A percentile compares a stretch with the other conserved stretches of the same genome.
Evolutionary conservation across 2,797 vertebrate genomes (phyloP).

Genomic region (Cyclura pinguis): DNA sequence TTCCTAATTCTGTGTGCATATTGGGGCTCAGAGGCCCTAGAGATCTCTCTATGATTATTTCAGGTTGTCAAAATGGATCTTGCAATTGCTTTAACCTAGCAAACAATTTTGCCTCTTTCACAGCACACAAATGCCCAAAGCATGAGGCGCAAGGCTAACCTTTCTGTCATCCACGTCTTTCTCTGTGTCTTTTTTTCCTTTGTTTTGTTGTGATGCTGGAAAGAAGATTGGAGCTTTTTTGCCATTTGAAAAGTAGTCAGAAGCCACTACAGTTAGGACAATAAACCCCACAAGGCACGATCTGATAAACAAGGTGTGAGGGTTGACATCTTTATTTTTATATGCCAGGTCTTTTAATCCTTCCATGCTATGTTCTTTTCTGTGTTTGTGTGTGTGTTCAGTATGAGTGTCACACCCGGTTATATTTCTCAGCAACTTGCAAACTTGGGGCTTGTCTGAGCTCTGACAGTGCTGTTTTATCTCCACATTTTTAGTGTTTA

Average conservation of each 20-base stretch:
- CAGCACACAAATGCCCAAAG: not conserved
- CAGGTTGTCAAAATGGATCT: conserved; percentile 9
- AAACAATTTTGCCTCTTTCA: not conserved
- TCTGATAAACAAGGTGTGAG: conserved; percentile 26
- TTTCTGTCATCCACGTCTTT: not conserved
- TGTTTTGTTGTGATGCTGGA: not conserved
- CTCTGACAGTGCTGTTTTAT: not conserved
- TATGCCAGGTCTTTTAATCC: conserved; percentile 12
- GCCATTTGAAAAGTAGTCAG: conserved; percentile 7
- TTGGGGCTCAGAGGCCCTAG: not conserved
- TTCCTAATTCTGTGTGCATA: not conserved
- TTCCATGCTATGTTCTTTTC: not conserved
- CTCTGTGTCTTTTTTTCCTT: not conserved
- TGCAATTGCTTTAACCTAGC: not conserved
- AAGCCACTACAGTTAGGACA: not conserved
- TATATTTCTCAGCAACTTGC: conserved; percentile 17
- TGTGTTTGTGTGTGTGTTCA: not conserved
- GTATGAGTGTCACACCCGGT: conserved; percentile 14
- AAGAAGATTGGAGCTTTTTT: not conserved
- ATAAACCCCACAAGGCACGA: conserved; percentile 8
- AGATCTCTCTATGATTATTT: not conserved
- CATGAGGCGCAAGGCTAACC: not conserved
- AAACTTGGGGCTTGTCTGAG: conserved; percentile 7
- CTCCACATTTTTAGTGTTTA: conserved; percentile 4
- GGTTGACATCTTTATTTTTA: conserved; percentile 37